A percentile compares a stretch with the other conserved stretches of the same genome.
Evolutionary conservation across 2,797 vertebrate genomes (phyloP).

Genomic region (Scomberomorus guttatus): DNA sequence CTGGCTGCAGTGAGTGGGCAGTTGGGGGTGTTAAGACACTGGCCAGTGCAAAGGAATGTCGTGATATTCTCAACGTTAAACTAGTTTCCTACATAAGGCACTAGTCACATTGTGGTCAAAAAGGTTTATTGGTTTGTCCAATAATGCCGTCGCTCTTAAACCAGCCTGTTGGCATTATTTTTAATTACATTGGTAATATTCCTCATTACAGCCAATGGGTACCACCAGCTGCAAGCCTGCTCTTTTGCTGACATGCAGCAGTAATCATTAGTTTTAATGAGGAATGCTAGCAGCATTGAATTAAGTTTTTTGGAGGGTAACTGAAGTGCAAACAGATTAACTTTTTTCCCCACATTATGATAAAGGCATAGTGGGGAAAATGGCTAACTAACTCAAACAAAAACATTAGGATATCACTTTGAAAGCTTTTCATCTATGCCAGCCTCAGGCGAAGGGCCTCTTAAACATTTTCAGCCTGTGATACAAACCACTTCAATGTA

Average conservation of each 20-base stretch:
- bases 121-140: constrained; percentile 6
- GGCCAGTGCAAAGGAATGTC: constrained; percentile 44
- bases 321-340: constrained; percentile 47
- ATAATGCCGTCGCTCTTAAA: constrained; percentile 12
- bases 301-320: constrained; percentile 18
- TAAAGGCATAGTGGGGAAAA: constrained; percentile 24
- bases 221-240: constrained; percentile 24
- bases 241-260: constrained; percentile 36
- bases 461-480: constrained; percentile 42
- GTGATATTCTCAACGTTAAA: constrained; percentile 40
- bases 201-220: constrained; percentile 11
- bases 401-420: constrained; percentile 25
- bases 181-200: constrained; percentile 26
- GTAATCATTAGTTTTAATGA: constrained; percentile 42
- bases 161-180: constrained; percentile 28
- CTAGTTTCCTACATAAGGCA: constrained; percentile 28
- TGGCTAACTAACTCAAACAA: constrained; percentile 13
- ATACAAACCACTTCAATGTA: constrained; percentile 35
- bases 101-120: constrained; percentile 15
- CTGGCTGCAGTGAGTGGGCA: constrained; percentile 71
- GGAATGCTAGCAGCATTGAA: constrained; percentile 7
- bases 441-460: constrained; percentile 34
- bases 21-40: constrained; percentile 61
- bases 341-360: constrained; percentile 15
- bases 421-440: constrained; percentile 33